Evolutionary conservation across 1,140 invertebrate genomes (phyloP).

Genomic region (Hyposmocoma kahamanoa): DNA sequence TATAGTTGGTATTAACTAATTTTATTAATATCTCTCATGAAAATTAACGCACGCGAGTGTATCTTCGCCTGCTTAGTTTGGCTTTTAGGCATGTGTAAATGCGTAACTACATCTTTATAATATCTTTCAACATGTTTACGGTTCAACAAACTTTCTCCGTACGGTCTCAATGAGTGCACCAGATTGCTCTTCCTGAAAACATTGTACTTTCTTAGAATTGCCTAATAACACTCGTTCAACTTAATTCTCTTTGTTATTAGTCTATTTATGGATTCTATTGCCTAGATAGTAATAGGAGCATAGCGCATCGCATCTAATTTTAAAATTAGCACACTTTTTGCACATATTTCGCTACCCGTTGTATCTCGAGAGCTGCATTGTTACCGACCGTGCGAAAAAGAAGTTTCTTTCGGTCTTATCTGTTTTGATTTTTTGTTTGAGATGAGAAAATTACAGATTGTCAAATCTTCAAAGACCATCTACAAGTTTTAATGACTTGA

Average conservation of each 20-base stretch:
- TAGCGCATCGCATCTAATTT: neutral
- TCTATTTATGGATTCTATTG: neutral
- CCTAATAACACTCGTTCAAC: too few relatives aligned
- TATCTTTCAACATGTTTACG: constrained; percentile 61
- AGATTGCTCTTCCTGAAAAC: constrained; percentile 8
- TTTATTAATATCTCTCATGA: too few relatives aligned
- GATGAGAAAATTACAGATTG: too few relatives aligned
- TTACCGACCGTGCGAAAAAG: neutral
- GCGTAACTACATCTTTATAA: constrained; percentile 47
- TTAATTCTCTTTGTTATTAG: too few relatives aligned
- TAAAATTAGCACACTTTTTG: neutral
- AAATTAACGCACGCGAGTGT: too few relatives aligned
- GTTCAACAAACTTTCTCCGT: constrained; percentile 51
- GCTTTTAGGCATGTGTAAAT: constrained; percentile 16
- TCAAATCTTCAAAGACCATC: too few relatives aligned
- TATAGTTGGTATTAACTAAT: too few relatives aligned
- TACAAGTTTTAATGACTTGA: too few relatives aligned
- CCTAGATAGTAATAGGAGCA: neutral
- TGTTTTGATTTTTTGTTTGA: too few relatives aligned
- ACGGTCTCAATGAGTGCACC: constrained; percentile 13
- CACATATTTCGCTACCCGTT: neutral
- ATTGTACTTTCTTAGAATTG: constrained; percentile 13
- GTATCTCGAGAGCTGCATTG: too few relatives aligned
- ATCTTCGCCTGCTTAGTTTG: too few relatives aligned
- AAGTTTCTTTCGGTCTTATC: neutral